Conservation (phyloP, 2,113 vertebrate species). For the Ochotona curzoniae region DNA sequence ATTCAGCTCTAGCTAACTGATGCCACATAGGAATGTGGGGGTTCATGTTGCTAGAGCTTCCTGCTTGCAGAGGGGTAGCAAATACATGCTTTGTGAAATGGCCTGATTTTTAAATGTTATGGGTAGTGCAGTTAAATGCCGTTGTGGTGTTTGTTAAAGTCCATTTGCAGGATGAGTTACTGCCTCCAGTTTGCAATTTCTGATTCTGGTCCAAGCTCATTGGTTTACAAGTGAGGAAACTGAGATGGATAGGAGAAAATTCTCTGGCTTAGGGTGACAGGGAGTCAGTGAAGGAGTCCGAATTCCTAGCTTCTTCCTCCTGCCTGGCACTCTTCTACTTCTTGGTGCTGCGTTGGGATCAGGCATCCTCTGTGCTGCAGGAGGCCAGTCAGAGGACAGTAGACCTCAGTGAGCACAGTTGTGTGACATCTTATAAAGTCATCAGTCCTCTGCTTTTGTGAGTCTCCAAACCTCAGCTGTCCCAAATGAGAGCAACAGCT, state of each 20-base stretch:
- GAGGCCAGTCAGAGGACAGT: neutral
- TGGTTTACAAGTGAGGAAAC: slow-evolving; percentile 36
- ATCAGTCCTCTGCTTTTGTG: slow-evolving; percentile 7
- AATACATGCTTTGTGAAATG: slow-evolving; percentile 41
- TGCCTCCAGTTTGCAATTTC: slow-evolving; percentile 34
- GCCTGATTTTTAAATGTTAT: slow-evolving; percentile 38
- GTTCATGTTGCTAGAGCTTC: neutral
- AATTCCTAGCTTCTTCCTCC: neutral
- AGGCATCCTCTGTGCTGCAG: neutral
- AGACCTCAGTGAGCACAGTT: neutral
- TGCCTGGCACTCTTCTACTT: neutral
- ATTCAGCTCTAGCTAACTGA: neutral
- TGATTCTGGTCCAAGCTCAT: slow-evolving; percentile 31
- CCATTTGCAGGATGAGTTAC: slow-evolving; percentile 32
- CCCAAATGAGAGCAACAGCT: neutral
- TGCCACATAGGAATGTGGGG: neutral
- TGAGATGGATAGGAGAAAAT: neutral
- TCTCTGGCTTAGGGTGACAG: neutral
- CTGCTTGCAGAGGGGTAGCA: slow-evolving; percentile 21
- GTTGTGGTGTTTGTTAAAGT: slow-evolving; percentile 46
- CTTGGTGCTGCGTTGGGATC: neutral
- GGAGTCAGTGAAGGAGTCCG: neutral
- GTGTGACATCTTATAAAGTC: neutral
- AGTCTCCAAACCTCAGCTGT: neutral
- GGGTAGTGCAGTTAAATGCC: slow-evolving; percentile 23